Percentiles rank a stretch among this genome's conserved stretches.
These are phyloP conservation scores for Thereva unica DNA, from an alignment of 2,888 invertebrate genomes.

Conservation along the genomic window DNA sequence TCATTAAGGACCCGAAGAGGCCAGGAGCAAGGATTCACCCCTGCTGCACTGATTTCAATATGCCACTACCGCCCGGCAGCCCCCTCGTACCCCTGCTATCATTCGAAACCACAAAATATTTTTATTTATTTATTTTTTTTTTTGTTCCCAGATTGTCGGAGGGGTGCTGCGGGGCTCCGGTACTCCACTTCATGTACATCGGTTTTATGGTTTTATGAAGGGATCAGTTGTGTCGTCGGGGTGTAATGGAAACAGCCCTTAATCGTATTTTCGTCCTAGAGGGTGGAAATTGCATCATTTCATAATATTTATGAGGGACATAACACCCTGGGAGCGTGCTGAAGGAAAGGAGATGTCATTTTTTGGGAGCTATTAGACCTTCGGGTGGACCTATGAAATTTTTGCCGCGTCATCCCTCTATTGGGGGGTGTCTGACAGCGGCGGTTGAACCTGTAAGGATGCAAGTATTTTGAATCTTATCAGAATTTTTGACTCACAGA, in stretches of 20 bases:
- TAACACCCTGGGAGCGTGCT: slow-evolving; percentile 31
- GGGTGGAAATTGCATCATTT: slow-evolving; percentile 43
- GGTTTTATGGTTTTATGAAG: slow-evolving; percentile 42
- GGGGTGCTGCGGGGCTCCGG: slow-evolving; percentile 5
- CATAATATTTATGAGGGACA: slow-evolving; percentile 41
- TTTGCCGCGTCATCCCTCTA: slow-evolving; percentile 17
- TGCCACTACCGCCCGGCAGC: slow-evolving; percentile 30
- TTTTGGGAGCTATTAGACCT: slow-evolving; percentile 7
- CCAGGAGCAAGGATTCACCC: slow-evolving; percentile 34
- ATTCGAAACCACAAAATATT: slow-evolving; percentile 42
- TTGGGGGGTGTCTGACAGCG: no score
- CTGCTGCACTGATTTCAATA: slow-evolving; percentile 39
- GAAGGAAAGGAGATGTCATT: slow-evolving; percentile 18
- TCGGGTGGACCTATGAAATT: slow-evolving; percentile 14
- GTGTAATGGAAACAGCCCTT: not conserved
- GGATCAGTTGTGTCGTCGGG: slow-evolving; percentile 35
- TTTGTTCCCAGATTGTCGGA: slow-evolving; percentile 37
- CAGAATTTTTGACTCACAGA: slow-evolving; percentile 8
- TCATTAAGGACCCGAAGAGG: slow-evolving; percentile 12
- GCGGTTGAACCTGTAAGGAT: slow-evolving; percentile 17
- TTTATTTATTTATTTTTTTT: slow-evolving; percentile 42
- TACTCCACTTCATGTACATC: slow-evolving; percentile 38
- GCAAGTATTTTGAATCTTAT: slow-evolving; percentile 25
- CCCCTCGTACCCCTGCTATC: slow-evolving; percentile 36
- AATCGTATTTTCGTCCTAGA: not conserved